These are phyloP conservation scores for Chitala chitala DNA, from an alignment of 2,113 vertebrate genomes.

Conservation along the genomic window DNA sequence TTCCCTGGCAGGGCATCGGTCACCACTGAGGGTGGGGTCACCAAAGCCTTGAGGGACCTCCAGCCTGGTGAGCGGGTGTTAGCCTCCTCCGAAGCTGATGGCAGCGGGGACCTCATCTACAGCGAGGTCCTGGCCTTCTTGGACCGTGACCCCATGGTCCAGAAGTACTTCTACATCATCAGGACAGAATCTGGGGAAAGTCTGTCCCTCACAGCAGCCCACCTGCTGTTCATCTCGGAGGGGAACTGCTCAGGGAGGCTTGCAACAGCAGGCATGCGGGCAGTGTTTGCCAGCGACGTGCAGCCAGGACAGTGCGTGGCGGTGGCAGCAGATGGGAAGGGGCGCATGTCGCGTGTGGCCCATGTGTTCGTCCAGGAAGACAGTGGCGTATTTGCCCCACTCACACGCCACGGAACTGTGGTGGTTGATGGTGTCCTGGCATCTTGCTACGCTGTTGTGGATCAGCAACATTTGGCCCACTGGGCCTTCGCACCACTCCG, in stretches of 20 bases:
- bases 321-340: constrained; percentile 39
- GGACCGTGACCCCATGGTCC: constrained; percentile 67
- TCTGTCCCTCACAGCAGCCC: constrained; percentile 80
- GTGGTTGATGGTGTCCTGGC: constrained; percentile 84
- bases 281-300: constrained; percentile 80
- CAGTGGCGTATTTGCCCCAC: constrained; percentile 78
- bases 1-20: constrained; percentile 78
- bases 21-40: constrained; percentile 65
- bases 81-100: constrained; percentile 72
- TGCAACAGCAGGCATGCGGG: constrained; percentile 46
- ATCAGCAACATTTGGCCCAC: constrained; percentile 81
- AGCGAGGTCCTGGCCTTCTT: constrained; percentile 87
- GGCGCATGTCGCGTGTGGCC: constrained; percentile 59
- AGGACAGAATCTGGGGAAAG: constrained; percentile 69
- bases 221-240: constrained; percentile 78
- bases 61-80: constrained; percentile 78
- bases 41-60: constrained; percentile 69
- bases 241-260: constrained; percentile 56
- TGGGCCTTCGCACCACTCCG: constrained; percentile 80
- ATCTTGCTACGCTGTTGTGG: constrained; percentile 87
- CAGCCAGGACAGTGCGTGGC: constrained; percentile 81
- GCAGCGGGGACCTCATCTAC: constrained; percentile 67
- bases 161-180: constrained; percentile 75
- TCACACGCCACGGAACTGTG: constrained; percentile 83
- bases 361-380: constrained; percentile 59